phyloP scores from a whole-genome alignment of 2,797 vertebrate genomes.

The Leptodactylus fallax region DNA sequence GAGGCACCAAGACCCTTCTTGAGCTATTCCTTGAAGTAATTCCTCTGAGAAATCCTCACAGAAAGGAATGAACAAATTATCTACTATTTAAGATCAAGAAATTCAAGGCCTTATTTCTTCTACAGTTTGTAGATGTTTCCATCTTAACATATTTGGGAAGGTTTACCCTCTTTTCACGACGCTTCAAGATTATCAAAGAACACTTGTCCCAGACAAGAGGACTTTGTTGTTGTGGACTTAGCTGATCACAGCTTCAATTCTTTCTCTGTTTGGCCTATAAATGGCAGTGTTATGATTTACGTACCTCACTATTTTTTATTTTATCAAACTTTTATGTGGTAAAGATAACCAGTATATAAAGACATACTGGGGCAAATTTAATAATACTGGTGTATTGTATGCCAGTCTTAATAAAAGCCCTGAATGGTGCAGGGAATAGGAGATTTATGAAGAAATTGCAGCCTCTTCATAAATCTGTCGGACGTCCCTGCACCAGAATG shows the following conservation, averaged over 20 bases:
- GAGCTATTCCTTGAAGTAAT: not conserved
- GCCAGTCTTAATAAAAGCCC: too few species aligned
- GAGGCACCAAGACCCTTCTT: constrained; percentile 49
- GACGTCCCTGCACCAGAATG: too few species aligned
- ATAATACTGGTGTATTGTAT: too few species aligned
- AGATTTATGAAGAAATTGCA: too few species aligned
- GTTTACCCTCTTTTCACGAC: constrained; percentile 3
- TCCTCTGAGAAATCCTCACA: not conserved
- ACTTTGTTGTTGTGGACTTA: constrained; percentile 28
- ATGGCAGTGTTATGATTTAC: not conserved
- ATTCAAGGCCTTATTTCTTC: constrained; percentile 1
- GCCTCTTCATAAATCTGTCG: too few species aligned
- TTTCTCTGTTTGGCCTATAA: not conserved
- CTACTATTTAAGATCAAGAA: constrained; percentile 35
- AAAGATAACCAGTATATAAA: not conserved
- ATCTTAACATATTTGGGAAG: constrained; percentile 42
- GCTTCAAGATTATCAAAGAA: constrained; percentile 38
- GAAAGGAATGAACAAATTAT: constrained; percentile 37
- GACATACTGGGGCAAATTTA: too few species aligned
- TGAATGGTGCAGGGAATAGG: too few species aligned
- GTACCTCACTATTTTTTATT: not conserved
- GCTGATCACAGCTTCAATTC: not conserved
- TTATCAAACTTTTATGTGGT: not conserved
- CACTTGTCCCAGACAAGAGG: constrained; percentile 17
- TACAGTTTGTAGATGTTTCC: constrained; percentile 39